These are phyloP conservation scores for Macaca mulatta DNA, from an alignment of 2,113 vertebrate genomes.

Conservation along the genomic window DNA sequence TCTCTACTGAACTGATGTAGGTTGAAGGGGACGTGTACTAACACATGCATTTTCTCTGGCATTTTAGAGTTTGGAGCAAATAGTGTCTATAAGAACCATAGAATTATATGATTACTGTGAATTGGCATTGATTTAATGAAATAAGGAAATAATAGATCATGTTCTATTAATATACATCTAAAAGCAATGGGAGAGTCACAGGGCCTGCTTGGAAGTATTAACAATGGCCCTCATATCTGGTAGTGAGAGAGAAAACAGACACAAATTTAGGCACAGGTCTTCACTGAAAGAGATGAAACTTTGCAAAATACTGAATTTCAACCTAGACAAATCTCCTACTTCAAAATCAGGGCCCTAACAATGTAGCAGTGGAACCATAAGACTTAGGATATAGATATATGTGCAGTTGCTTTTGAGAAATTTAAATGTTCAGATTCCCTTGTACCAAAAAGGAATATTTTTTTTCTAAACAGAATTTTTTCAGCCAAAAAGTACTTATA, in stretches of 20 bases:
- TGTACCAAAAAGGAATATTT: background rate
- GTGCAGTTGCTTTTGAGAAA: background rate
- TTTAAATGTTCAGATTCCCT: background rate
- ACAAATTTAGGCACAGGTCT: background rate
- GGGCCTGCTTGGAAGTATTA: background rate
- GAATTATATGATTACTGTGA: background rate
- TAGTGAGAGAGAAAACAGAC: background rate
- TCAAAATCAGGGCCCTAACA: background rate
- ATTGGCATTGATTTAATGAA: background rate
- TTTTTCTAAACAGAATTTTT: background rate
- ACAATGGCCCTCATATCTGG: background rate
- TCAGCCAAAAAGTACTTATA: background rate
- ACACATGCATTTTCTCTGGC: background rate
- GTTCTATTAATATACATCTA: background rate
- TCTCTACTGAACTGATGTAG: background rate
- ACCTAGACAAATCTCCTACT: background rate
- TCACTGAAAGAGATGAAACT: too few relatives aligned
- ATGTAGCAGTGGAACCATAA: background rate
- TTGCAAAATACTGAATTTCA: background rate
- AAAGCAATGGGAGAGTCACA: background rate
- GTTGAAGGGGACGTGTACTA: background rate
- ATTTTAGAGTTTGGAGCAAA: background rate
- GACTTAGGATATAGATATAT: background rate
- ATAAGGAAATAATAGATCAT: background rate
- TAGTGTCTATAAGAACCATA: background rate